Base-by-base conservation (phyloP, 1,140 invertebrate genomes). In the Drosophila lacteicornis region DNA sequence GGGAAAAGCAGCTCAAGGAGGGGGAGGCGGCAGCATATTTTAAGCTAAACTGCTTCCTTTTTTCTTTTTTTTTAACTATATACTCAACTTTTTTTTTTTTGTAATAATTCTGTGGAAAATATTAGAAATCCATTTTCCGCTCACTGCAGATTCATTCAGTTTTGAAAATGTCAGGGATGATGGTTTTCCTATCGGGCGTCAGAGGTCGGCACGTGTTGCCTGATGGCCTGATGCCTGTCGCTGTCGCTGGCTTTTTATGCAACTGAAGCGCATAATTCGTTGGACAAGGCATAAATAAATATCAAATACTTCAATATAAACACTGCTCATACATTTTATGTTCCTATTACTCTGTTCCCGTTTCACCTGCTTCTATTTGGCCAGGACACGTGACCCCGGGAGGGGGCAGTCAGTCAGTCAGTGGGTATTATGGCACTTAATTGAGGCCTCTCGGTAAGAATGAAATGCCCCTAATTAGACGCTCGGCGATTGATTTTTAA, bases 91-190 rank as follows among this genome's bases (percentile, higher is more conserved):
- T 3, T 40, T 58, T 69, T 22, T 50, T 71, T 58, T 71, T 69
- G 62, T 73, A 73, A 73, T 73, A 43, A 27, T 76, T 55, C 60
- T 50, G 60, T 70, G 68, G 59, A 55, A 87, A 82, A 91, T 84
- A 91, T 91, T 91, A 91, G 76, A 91, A 91, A 91, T 91, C 90
- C 91, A 92, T 91, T 92, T 91, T 91, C 90, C 91, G 90, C 90
- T 92, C 80, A 87, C 76, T 92, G 86, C 74, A 91, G 80, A 91
- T 79, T 86, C 77, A 77, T 87, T 91, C 85, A 91, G 80, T 91
- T 91, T 81, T 81, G 74, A 91, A 91, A 91, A 86, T 86, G 75
- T 85, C 66, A 70, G 74, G 9, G 17, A 60, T 5, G 19, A 36
- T 22, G 38, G 55, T 56, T 56, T 56, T 40, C 53, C 53, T 11